Conservation (phyloP, 2,888 invertebrate species). For the Gymnoscelis rufifasciata region DNA sequence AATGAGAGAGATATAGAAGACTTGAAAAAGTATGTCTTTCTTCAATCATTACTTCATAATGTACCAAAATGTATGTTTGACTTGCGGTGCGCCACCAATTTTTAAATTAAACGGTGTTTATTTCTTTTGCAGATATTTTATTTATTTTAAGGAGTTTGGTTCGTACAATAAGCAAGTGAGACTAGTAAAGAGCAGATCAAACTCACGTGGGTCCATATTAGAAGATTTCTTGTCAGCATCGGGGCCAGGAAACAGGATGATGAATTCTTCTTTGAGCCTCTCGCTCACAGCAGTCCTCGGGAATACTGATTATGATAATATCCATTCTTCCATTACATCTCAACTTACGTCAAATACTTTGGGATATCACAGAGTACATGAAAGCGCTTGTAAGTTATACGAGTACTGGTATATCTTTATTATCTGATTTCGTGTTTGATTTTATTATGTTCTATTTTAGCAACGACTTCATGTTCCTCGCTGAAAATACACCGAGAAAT, state of each 20-base stretch:
- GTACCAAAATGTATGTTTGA: too few relatives aligned
- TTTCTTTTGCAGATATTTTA: constrained; percentile 67
- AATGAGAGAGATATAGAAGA: constrained; percentile 77
- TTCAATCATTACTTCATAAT: too few relatives aligned
- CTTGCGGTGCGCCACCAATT: too few relatives aligned
- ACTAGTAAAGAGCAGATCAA: constrained; percentile 65
- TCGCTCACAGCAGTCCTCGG: constrained; percentile 48
- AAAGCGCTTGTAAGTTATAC: constrained; percentile 54
- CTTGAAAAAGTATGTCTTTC: constrained; percentile 63
- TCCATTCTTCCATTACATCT: constrained; percentile 14
- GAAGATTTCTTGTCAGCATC: constrained; percentile 60
- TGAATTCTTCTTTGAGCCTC: constrained; percentile 46
- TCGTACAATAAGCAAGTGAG: constrained; percentile 70
- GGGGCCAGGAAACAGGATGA: constrained; percentile 37
- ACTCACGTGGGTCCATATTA: constrained; percentile 67
- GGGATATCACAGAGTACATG: constrained; percentile 58
- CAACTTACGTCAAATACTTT: constrained; percentile 25
- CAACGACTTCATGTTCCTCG: constrained; percentile 61
- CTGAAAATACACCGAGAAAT: constrained; percentile 71
- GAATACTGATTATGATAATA: constrained; percentile 51
- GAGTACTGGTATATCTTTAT: background rate
- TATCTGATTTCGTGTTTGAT: too few relatives aligned
- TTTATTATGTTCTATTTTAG: constrained; percentile 43
- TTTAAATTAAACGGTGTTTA: background rate
- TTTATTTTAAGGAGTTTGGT: constrained; percentile 77